Base-by-base conservation (phyloP, 2,113 vertebrate genomes). In the Aptenodytes patagonicus region DNA sequence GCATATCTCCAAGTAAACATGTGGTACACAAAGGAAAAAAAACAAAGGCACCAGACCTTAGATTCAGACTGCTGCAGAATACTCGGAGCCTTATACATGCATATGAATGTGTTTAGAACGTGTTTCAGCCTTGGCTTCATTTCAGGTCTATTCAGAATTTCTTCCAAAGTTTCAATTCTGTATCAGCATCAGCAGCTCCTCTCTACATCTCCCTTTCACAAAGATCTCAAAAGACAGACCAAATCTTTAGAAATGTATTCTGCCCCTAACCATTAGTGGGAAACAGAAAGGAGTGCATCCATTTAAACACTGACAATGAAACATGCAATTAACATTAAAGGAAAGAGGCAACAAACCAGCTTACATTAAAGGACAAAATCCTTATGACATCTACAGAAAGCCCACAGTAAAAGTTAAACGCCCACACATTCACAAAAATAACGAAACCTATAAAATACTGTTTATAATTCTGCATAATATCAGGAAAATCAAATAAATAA, bases 221-320 rank as follows among this genome's bases (percentile, higher is more conserved):
- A 90, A 87, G 64, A 93, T 94, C 83, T 97, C 57, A 95, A 97
- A 96, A 94, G 47, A 86, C 65, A 90, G 82, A 84, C 21, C 7
- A 4, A 77, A 70, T 95, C 83, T 96, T 95, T 75, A 95, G 75
- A 96, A 97, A 85, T 70, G 42, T 55, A 79, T 88, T 95, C 69
- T 94, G 90, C 97, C 93, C 95, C 82, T 38, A 87, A 87, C 46
- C 49, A 93, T 85, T 82, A 79, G 46, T 4, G 3, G 49, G 83
- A 89, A 97, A 94, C 31, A 79, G 70, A 96, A 96, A 95, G 22
- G 36, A 78, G 32, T 86, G 52, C 31, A 91, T 96, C 83, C 81
- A 96, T 96, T 97, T 97, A 95, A 97, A 95, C 40, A 90, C 38
- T 89, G 87, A 97, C 95, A 97, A 95, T 86, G 76, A 97, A 97